Conservation (phyloP, 1,140 invertebrate species). For the Leptinotarsa lineolata region DNA sequence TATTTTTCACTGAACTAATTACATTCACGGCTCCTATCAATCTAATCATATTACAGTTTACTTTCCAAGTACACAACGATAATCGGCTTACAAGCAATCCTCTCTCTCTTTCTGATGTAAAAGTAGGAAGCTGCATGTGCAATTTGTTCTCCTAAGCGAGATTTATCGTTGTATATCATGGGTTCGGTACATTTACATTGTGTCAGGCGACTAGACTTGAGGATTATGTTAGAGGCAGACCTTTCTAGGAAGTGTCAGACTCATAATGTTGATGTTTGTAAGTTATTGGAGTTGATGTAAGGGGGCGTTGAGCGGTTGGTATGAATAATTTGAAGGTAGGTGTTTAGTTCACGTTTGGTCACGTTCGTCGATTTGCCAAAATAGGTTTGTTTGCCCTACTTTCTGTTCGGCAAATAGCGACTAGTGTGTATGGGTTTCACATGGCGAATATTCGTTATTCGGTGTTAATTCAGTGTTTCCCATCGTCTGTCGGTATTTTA, state of each 20-base stretch:
- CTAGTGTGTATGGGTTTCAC: too few relatives aligned
- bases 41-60: constrained; percentile 3
- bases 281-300: too few relatives aligned
- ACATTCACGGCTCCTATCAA: neutral
- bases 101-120: neutral
- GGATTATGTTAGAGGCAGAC: neutral
- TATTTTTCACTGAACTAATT: neutral
- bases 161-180: neutral
- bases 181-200: neutral
- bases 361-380: too few relatives aligned
- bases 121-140: constrained; percentile 7
- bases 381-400: too few relatives aligned
- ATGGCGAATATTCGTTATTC: too few relatives aligned
- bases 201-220: neutral
- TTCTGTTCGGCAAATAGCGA: too few relatives aligned
- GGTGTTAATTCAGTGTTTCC: too few relatives aligned
- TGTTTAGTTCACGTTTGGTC: neutral
- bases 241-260: neutral
- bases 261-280: too few relatives aligned
- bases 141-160: neutral
- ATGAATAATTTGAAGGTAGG: neutral
- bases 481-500: too few relatives aligned
- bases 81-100: neutral
- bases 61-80: neutral
- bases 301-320: too few relatives aligned